Conservation (phyloP, 2,797 vertebrate species). For the Astyanax mexicanus region DNA sequence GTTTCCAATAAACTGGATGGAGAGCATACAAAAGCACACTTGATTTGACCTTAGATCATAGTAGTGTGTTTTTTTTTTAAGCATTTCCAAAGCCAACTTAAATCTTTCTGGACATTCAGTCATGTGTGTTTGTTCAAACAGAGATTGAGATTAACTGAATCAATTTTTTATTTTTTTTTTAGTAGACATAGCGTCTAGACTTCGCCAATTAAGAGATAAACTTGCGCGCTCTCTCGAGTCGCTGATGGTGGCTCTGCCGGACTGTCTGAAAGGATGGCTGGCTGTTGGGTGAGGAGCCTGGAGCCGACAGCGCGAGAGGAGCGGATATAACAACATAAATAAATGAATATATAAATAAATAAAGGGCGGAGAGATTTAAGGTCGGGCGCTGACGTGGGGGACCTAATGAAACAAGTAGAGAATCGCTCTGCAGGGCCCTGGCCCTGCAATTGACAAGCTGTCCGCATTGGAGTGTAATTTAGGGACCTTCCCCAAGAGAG, state of each 20-base stretch:
- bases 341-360: conserved; percentile 61
- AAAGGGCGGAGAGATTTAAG: conserved; percentile 64
- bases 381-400: conserved; percentile 47
- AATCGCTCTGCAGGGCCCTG: conserved; percentile 58
- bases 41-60: too few species aligned
- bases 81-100: neutral
- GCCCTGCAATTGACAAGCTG: conserved; percentile 79
- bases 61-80: too few species aligned
- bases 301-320: conserved; percentile 16
- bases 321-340: conserved; percentile 53
- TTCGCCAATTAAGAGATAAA: neutral
- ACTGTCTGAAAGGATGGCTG: too few species aligned
- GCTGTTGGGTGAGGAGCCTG: conserved; percentile 27
- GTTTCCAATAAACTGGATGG: neutral
- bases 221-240: neutral
- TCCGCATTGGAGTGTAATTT: conserved; percentile 79
- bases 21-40: neutral
- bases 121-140: neutral
- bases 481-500: conserved; percentile 73
- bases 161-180: neutral
- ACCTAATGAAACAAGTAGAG: conserved; percentile 60
- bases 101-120: neutral
- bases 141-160: neutral
- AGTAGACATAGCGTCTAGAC: conserved; percentile 2
- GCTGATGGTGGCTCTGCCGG: conserved; percentile 22